Percentiles rank a stretch among this genome's conserved stretches.
Conservation (phyloP, 2,888 invertebrate genomes). For the Nemoura dubitans region DNA sequence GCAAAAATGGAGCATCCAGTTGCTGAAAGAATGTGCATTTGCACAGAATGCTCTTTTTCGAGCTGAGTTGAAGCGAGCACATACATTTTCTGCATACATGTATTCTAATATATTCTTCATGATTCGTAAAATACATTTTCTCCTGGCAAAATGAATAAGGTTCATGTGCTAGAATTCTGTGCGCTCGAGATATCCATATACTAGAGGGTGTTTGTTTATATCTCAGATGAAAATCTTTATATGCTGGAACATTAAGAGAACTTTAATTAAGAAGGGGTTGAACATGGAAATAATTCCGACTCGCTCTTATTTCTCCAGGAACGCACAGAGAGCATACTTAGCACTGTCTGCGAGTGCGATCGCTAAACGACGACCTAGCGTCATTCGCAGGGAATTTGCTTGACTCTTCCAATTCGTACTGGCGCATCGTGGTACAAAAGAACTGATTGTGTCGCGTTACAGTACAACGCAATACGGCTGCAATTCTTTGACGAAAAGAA, state of each 20-base stretch:
- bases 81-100: background rate
- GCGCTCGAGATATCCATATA: background rate
- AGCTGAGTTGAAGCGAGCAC: no score
- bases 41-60: no score
- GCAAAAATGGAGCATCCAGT: no score
- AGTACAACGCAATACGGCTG: no score
- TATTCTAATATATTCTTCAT: background rate
- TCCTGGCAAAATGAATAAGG: background rate
- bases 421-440: no score
- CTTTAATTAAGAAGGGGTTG: background rate
- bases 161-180: background rate
- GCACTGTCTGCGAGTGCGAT: background rate
- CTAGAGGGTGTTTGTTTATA: background rate
- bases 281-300: background rate
- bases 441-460: no score
- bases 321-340: background rate
- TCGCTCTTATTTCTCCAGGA: background rate
- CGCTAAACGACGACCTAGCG: no score
- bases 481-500: no score
- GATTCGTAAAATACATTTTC: background rate
- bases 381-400: no score
- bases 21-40: no score
- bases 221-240: constrained; percentile 7
- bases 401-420: no score
- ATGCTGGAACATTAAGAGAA: background rate